Evolutionary conservation across 2,797 vertebrate genomes (phyloP).

Genomic region (Syncerus caffer): DNA sequence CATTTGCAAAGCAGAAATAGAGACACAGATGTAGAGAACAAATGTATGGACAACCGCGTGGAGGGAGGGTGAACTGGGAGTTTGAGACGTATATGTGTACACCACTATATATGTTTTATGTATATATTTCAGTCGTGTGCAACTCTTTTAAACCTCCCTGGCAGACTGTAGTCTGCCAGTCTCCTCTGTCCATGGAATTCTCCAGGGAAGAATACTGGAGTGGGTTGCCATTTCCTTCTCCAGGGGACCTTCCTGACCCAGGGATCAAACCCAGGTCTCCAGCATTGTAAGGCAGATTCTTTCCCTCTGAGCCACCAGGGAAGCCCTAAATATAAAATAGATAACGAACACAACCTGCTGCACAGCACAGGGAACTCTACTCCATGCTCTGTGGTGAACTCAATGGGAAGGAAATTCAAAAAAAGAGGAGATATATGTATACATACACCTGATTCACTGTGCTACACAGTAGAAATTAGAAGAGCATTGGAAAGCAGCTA

Average conservation of each 20-base stretch:
- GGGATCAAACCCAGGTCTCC: neutral
- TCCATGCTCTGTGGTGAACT: neutral
- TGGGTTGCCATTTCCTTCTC: neutral
- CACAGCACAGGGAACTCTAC: neutral
- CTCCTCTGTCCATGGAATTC: neutral
- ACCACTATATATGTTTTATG: neutral
- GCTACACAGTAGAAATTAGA: neutral
- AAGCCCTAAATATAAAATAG: neutral
- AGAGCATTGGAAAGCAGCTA: neutral
- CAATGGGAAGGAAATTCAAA: neutral
- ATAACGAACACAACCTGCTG: neutral
- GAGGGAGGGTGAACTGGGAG: neutral
- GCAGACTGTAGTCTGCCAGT: neutral
- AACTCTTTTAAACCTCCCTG: neutral
- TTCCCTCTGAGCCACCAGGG: neutral
- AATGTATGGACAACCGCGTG: fast-evolving
- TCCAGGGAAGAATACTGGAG: neutral
- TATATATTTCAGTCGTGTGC: neutral
- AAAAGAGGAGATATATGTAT: neutral
- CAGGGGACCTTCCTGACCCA: neutral
- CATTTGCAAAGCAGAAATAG: neutral
- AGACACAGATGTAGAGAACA: neutral
- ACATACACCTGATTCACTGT: neutral
- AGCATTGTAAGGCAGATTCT: neutral
- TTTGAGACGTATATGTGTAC: neutral